These are phyloP conservation scores for Zaprionus obscuricornis DNA, from an alignment of 2,888 invertebrate genomes.

Conservation along the genomic window DNA sequence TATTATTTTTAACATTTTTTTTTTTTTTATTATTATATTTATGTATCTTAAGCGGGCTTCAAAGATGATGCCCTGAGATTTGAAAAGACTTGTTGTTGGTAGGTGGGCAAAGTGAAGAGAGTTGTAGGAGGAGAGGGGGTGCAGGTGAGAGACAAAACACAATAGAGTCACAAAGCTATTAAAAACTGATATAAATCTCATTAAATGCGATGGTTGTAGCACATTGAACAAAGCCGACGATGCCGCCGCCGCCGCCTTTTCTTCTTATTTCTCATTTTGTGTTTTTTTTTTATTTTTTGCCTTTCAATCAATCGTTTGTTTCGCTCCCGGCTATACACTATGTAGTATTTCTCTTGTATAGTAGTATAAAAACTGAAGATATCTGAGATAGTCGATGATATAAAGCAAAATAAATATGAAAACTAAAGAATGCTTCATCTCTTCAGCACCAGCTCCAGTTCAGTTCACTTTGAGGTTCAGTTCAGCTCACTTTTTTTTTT, in stretches of 20 bases:
- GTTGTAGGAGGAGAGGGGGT: slow-evolving; percentile 28
- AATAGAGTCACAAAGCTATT: slow-evolving; percentile 77
- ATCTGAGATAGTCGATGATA: slow-evolving; percentile 21
- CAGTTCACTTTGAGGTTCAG: slow-evolving; percentile 18
- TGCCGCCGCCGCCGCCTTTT: neutral
- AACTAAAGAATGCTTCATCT: slow-evolving; percentile 63
- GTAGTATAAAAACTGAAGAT: slow-evolving; percentile 20
- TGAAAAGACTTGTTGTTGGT: slow-evolving; percentile 18
- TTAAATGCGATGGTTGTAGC: slow-evolving; percentile 76
- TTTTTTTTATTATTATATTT: neutral
- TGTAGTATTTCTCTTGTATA: no score
- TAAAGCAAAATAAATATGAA: slow-evolving; percentile 8
- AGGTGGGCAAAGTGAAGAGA: slow-evolving; percentile 56
- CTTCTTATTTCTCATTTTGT: neutral
- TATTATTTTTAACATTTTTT: slow-evolving; percentile 34
- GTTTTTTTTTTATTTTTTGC: slow-evolving; percentile 42
- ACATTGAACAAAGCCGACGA: slow-evolving; percentile 68
- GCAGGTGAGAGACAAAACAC: slow-evolving; percentile 35
- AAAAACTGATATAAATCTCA: slow-evolving; percentile 79
- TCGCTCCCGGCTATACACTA: slow-evolving; percentile 74
- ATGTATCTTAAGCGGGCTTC: slow-evolving; percentile 35
- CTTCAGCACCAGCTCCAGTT: slow-evolving; percentile 12
- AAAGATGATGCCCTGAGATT: slow-evolving; percentile 49
- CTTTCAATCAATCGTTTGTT: slow-evolving; percentile 75
- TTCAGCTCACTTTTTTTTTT: slow-evolving; percentile 23